Evolutionary conservation across 2,797 vertebrate genomes (phyloP), one percentile per base, ranked within the genome.

Genomic region (Gymnoscopelus microlampas): DNA sequence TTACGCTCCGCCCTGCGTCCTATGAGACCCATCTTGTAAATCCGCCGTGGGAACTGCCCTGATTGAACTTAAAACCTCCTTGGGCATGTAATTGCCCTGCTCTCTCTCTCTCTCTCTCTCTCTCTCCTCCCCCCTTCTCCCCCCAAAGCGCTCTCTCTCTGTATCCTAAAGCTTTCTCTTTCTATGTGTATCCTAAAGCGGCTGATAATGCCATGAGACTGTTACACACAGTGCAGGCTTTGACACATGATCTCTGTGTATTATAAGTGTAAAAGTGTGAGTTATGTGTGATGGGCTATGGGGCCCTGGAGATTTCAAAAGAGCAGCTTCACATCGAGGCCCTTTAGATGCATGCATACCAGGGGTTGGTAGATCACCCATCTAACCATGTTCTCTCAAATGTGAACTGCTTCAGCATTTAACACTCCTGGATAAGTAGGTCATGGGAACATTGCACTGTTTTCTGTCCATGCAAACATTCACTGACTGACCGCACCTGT

Each of bases 11-110:
- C 87, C 80, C 60, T 3, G 15, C 74, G 75, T 74, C 87, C 68
- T 79, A 0, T 60, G 84, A 83, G 87, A 81, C 70, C 60, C 70
- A 63, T 74, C 70, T 15, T 68, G 65, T 84, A 54, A 59, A 66
- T 56, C 26, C 53, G 3, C 47, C 19, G 53, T 77, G 81, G 74
- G 78, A 90, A 48, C 82, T 64, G 72, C 3, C 60, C 75, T 64
- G 81, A 88, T 77, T 86, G 85, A 90, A 88, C 79, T 86, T 74
- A 66, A 81, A 89, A 81, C 81, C 77, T 80, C 70, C 79, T 79
- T 53, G 55, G 62, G 79, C 59, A 75, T 68, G 80, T 86, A 88
- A 88, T 90, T 85, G 72, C 69, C 70, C 71, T 62, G 50, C 73
- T 50, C 48, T 50, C 48, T 50, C 48, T 50, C 48, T 50, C 48